Evolutionary conservation across 2,113 vertebrate genomes (phyloP).

Genomic region (Engystomops pustulosus): DNA sequence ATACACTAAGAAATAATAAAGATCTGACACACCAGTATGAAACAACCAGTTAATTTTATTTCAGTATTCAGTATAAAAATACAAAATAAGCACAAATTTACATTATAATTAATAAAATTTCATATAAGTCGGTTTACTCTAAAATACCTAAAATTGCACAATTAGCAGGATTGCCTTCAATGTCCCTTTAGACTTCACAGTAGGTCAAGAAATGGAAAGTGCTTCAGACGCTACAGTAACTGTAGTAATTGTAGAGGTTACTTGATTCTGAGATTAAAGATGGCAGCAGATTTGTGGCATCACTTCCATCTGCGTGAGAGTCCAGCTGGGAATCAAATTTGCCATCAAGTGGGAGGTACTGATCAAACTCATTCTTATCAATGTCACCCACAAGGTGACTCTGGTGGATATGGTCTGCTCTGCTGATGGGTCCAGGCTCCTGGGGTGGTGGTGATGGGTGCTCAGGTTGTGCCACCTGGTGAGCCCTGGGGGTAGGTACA

Average conservation of each 20-base stretch:
- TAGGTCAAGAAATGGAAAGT: neutral
- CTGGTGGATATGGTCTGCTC: slow-evolving; percentile 76
- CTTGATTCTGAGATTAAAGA: slow-evolving; percentile 15
- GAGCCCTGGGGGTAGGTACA: slow-evolving; percentile 66
- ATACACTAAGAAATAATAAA: too few species aligned
- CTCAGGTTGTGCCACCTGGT: slow-evolving; percentile 65
- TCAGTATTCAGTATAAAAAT: neutral
- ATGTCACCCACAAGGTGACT: slow-evolving; percentile 85
- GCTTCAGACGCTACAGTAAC: slow-evolving; percentile 30
- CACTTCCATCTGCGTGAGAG: slow-evolving; percentile 66
- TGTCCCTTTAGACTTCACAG: neutral
- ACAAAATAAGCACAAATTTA: slow-evolving; percentile 21
- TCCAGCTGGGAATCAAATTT: slow-evolving; percentile 77
- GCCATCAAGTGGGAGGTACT: slow-evolving; percentile 81
- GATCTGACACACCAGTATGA: neutral
- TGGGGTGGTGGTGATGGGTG: slow-evolving; percentile 84
- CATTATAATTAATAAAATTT: neutral
- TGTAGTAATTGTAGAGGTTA: slow-evolving; percentile 9
- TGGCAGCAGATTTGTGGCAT: neutral
- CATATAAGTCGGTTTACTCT: neutral
- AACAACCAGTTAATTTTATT: neutral
- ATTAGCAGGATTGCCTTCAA: neutral
- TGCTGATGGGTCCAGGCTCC: slow-evolving; percentile 73
- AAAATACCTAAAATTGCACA: neutral
- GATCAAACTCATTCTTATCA: slow-evolving; percentile 92